Percentiles rank a stretch among this genome's conserved stretches.
Evolutionary conservation across 2,888 invertebrate genomes (phyloP).

Genomic region (Hypena proboscidalis): DNA sequence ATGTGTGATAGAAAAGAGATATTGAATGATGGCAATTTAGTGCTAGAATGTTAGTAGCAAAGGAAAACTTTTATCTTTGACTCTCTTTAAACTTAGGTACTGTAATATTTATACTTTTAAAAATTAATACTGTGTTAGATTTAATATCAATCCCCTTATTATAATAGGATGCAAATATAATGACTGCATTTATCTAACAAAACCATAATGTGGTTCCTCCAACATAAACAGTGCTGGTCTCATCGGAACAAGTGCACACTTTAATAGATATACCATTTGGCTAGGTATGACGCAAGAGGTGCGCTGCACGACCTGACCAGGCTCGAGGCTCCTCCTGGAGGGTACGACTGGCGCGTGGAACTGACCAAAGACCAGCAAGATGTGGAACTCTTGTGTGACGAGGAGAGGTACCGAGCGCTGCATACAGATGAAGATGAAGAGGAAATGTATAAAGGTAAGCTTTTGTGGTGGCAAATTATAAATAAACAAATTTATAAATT

Average conservation of each 20-base stretch:
- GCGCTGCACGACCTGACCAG: slow-evolving; percentile 93
- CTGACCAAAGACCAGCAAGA: slow-evolving; percentile 90
- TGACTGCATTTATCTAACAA: neutral
- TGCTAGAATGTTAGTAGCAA: no score
- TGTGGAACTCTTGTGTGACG: slow-evolving; percentile 96
- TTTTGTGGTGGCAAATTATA: no score
- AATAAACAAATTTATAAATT: no score
- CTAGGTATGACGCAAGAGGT: slow-evolving; percentile 97
- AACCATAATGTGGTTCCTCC: slow-evolving; percentile 5
- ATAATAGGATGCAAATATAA: no score
- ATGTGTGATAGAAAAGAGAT: no score
- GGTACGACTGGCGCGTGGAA: slow-evolving; percentile 86
- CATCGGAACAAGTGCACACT: neutral
- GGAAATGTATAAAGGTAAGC: slow-evolving; percentile 93
- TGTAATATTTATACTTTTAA: no score
- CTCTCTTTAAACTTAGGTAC: no score
- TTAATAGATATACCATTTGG: slow-evolving; percentile 49
- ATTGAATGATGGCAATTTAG: no score
- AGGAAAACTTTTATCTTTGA: no score
- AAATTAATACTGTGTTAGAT: no score
- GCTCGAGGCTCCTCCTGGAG: slow-evolving; percentile 92
- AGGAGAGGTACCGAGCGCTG: slow-evolving; percentile 96
- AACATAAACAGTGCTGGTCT: slow-evolving; percentile 20
- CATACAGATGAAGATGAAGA: slow-evolving; percentile 95
- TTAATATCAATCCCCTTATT: no score